These are phyloP conservation scores for Mionectes olivaceus DNA, from an alignment of 2,797 vertebrate species.

Conservation along the genomic window DNA sequence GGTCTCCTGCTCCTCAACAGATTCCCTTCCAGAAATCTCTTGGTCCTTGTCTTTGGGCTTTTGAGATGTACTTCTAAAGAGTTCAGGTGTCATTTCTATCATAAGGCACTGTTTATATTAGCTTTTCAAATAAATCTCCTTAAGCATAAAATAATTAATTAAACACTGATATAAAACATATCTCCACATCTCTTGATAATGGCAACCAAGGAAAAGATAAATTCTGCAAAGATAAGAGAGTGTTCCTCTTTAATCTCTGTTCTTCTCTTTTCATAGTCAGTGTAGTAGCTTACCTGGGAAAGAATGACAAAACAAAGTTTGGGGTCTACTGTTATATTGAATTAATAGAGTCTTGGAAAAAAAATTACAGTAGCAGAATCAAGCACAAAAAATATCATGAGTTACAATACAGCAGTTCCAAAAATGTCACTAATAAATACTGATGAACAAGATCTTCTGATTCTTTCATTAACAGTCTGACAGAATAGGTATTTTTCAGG, in stretches of 20 bases:
- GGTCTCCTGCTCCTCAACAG: not conserved
- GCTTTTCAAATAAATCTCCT: not conserved
- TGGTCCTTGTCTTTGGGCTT: not conserved
- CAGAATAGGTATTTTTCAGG: not conserved
- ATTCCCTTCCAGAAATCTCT: not conserved
- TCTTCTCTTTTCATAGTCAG: not conserved
- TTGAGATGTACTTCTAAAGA: not conserved
- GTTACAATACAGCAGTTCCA: not conserved
- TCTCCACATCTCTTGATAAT: not conserved
- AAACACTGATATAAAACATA: not conserved
- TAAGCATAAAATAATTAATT: not conserved
- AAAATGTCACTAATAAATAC: not conserved
- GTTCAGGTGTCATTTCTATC: not conserved
- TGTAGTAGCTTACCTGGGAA: not conserved
- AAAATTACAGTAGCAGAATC: not conserved
- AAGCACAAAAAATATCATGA: not conserved
- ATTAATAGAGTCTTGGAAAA: not conserved
- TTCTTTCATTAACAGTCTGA: not conserved
- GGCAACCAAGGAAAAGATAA: not conserved
- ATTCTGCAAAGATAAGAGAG: not conserved
- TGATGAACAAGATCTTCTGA: conserved; percentile 1
- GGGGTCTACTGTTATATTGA: not conserved
- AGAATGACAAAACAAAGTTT: not conserved
- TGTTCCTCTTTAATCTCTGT: not conserved
- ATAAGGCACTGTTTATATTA: not conserved